Evolutionary conservation across 2,797 vertebrate genomes (phyloP).

Genomic region (Halcyon leucocephala): DNA sequence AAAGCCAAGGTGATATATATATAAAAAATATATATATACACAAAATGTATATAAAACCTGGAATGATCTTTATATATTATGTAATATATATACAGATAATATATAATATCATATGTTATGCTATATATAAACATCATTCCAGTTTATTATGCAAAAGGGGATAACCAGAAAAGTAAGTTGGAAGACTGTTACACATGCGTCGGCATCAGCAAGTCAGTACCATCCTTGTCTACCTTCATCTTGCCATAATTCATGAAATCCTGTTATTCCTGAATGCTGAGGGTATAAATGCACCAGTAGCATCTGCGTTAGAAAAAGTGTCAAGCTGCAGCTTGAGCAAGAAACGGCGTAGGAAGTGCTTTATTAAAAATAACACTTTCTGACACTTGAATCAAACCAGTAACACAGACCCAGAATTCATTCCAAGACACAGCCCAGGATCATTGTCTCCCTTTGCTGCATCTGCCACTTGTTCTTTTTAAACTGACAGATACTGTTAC

Average conservation of each 20-base stretch:
- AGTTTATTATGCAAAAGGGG: not conserved
- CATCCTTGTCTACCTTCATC: not conserved
- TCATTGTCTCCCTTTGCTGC: not conserved
- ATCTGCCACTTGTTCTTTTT: not conserved
- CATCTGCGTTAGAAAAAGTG: not conserved
- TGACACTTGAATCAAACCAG: not conserved
- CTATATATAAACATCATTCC: not conserved
- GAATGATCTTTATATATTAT: not conserved
- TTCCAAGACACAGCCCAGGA: not conserved
- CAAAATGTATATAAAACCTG: not conserved
- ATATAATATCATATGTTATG: not conserved
- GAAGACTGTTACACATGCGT: not conserved
- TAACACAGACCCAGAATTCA: not conserved
- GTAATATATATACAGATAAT: not conserved
- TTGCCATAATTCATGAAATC: not conserved
- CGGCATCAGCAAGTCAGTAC: not conserved
- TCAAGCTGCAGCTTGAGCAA: accelerated
- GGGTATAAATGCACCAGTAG: not conserved
- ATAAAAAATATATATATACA: not conserved
- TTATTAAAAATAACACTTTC: not conserved
- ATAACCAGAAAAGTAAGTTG: conserved; percentile 24
- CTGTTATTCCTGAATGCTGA: not conserved
- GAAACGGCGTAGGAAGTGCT: not conserved
- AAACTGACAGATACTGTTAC: not conserved
- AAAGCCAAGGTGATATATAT: not conserved